These are phyloP conservation scores for Sthenelais limicola DNA, from an alignment of 2,888 invertebrate species.

Conservation along the genomic window DNA sequence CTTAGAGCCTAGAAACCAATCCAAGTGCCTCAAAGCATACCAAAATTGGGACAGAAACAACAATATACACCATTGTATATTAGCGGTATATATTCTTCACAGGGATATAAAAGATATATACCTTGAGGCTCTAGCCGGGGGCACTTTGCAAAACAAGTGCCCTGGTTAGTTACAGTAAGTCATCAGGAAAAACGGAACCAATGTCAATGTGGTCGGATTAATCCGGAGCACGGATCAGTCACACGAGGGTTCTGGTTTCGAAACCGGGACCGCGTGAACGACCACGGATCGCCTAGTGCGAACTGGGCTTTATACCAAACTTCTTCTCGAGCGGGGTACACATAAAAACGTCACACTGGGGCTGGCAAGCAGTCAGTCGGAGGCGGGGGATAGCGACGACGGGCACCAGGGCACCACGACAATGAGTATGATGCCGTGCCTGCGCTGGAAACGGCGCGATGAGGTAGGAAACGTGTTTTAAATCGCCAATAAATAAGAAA, in stretches of 20 bases:
- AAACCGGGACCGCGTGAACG: background rate
- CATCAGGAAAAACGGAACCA: too few species aligned
- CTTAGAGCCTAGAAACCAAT: too few species aligned
- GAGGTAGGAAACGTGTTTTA: too few species aligned
- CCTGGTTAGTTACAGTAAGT: too few species aligned
- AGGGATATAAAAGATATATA: too few species aligned
- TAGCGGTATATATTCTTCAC: too few species aligned
- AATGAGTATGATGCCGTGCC: slow-evolving; percentile 38
- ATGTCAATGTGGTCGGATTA: background rate
- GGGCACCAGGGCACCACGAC: slow-evolving; percentile 10
- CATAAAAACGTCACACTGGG: slow-evolving; percentile 16
- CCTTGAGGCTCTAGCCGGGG: too few species aligned
- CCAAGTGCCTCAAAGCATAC: too few species aligned
- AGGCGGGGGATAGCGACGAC: slow-evolving; percentile 38
- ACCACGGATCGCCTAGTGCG: slow-evolving; percentile 28
- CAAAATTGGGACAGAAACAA: too few species aligned
- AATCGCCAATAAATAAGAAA: too few species aligned
- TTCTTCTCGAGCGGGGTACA: background rate
- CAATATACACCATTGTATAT: too few species aligned
- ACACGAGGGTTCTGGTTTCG: slow-evolving; percentile 3
- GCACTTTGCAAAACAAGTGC: too few species aligned
- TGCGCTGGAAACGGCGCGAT: slow-evolving; percentile 35
- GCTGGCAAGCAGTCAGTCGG: slow-evolving; percentile 22
- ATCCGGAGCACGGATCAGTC: background rate
- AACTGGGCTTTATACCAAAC: slow-evolving; percentile 21